These are phyloP conservation scores for Chloebia gouldiae DNA, from an alignment of 2,113 vertebrate species.

Conservation along the genomic window DNA sequence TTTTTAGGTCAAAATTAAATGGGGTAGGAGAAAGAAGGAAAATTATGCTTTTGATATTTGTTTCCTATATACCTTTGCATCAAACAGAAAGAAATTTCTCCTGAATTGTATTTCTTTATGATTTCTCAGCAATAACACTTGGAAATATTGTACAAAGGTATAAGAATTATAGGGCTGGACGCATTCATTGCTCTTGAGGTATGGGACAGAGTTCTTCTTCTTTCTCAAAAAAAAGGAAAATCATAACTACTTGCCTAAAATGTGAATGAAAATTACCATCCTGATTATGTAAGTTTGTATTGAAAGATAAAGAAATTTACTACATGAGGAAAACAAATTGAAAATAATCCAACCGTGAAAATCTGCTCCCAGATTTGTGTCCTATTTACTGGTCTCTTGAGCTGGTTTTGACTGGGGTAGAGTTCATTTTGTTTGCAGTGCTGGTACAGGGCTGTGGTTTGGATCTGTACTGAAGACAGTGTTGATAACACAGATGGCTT, in stretches of 20 bases:
- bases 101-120: fast-evolving
- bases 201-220: neutral
- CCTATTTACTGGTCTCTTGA: neutral
- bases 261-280: neutral
- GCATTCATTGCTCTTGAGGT: neutral
- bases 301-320: neutral
- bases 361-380: neutral
- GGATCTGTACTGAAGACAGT: neutral
- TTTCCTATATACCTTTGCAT: neutral
- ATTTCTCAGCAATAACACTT: neutral
- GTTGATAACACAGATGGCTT: fast-evolving
- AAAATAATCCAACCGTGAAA: neutral
- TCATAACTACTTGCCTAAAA: neutral
- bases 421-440: neutral
- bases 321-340: neutral
- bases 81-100: neutral
- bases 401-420: neutral
- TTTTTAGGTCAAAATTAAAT: neutral
- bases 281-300: neutral
- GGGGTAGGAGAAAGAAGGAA: neutral
- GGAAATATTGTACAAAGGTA: neutral
- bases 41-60: neutral
- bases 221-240: neutral
- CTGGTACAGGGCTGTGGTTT: neutral
- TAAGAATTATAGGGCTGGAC: neutral